Evolutionary conservation across 2,113 vertebrate species (phyloP), one percentile per base, ranked within the genome.

Genomic region (Crotophaga sulcirostris): DNA sequence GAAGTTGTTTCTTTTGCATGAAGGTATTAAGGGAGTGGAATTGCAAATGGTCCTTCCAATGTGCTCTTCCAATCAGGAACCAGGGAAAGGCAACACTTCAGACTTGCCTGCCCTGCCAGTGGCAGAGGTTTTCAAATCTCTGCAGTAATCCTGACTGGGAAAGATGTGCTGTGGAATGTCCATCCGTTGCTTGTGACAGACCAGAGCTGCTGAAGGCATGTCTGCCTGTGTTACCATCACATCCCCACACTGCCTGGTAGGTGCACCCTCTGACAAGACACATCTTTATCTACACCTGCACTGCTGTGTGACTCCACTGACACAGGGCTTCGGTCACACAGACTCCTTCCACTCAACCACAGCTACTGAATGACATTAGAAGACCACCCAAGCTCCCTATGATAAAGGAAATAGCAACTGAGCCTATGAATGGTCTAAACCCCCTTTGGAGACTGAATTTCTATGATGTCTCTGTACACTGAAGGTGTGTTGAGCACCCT

Each of bases 341-440:
- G 11, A 6, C 9, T 63, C 17, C 40, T 87, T 18, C 56, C 29
- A 31, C 74, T 42, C 74, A 67, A 3, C 16, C 36, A 3, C 11
- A n/a, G 75, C 13, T 33, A 29, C 34, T 33, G 34, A 44, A 13
- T 4, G 13, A 3, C 0, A 0, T 25, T 31, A 38, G 62, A 34
- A 49, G 49, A 45, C 9, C 40, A 13, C 16, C 11, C 31, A 47
- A 9, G 10, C 14, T 55, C 18, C 19, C 31, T 0, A 1, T 11
- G 54, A 10, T 23, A 14, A 51, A 47, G 24, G 7, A 49, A 63
- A 21, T 5, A 4, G n/a, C 5, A 7, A 7, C 4, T 47, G 74
- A 72, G 67, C 23, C 31, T 45, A 4, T 7, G 13, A 25, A 3
- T 20, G 49, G 40, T 45, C 33, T 38, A 10, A 59, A 33, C 36